These are phyloP conservation scores for Lagocephalus sceleratus DNA, from an alignment of 2,797 vertebrate species.

Conservation along the genomic window DNA sequence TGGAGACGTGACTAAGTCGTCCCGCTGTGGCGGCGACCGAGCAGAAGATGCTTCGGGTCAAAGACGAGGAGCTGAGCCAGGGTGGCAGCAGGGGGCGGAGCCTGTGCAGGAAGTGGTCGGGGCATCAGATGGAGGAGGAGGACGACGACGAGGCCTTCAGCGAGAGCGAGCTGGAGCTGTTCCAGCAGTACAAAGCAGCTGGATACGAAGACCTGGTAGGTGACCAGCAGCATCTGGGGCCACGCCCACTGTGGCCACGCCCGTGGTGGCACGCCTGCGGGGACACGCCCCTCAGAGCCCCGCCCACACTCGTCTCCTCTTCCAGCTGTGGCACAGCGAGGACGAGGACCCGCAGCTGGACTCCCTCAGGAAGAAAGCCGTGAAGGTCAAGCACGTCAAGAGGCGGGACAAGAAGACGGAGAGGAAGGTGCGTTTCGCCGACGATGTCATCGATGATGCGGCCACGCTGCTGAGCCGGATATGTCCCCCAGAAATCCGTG, in stretches of 20 bases:
- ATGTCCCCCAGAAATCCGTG: slow-evolving; percentile 61
- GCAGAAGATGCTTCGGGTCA: slow-evolving; percentile 88
- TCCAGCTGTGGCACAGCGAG: slow-evolving; percentile 87
- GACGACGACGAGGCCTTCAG: slow-evolving; percentile 78
- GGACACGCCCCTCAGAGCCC: no score
- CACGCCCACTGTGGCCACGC: no score
- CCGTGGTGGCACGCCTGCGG: no score
- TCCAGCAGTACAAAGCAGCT: slow-evolving; percentile 84
- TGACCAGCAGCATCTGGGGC: no score
- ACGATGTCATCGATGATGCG: not conserved
- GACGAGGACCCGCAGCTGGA: slow-evolving; percentile 82
- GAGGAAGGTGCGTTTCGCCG: slow-evolving; percentile 78
- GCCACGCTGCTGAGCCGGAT: not conserved
- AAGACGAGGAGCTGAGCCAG: slow-evolving; percentile 75
- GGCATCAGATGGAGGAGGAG: slow-evolving; percentile 69
- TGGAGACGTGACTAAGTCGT: no score
- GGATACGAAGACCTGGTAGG: slow-evolving; percentile 80
- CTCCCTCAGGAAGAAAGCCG: slow-evolving; percentile 82
- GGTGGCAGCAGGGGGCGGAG: slow-evolving; percentile 71
- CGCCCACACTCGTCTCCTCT: slow-evolving; percentile 10
- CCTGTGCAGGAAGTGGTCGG: slow-evolving; percentile 66
- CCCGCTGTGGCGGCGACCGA: slow-evolving; percentile 13
- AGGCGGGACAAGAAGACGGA: slow-evolving; percentile 86
- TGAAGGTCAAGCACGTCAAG: slow-evolving; percentile 92
- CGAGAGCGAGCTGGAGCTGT: slow-evolving; percentile 85